These are phyloP conservation scores for Chrosomus eos DNA, from an alignment of 2,797 vertebrate species.

Conservation along the genomic window DNA sequence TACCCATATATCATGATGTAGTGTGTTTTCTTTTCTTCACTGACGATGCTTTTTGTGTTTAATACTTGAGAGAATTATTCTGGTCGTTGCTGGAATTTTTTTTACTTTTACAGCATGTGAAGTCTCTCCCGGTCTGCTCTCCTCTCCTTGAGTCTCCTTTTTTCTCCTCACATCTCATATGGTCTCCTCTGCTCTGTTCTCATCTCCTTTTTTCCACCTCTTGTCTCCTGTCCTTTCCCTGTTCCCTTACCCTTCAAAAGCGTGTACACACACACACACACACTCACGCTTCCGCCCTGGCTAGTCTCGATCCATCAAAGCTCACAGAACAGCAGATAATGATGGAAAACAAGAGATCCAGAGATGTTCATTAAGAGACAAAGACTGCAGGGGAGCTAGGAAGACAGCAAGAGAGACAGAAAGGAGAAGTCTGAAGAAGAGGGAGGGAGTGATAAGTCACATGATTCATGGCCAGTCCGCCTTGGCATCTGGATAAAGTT, in stretches of 20 bases:
- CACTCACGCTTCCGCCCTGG: neutral
- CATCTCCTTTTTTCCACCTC: neutral
- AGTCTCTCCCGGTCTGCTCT: neutral
- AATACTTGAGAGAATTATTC: neutral
- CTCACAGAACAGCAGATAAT: neutral
- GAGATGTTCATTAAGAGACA: neutral
- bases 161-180: neutral
- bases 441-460: slow-evolving; percentile 51
- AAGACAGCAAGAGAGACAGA: neutral
- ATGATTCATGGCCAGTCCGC: slow-evolving; percentile 56
- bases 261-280: too few species aligned
- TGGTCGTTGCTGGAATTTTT: neutral
- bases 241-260: neutral
- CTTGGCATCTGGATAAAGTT: slow-evolving; percentile 61
- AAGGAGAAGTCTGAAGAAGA: slow-evolving; percentile 4
- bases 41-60: neutral
- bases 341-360: neutral
- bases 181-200: neutral
- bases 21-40: slow-evolving; percentile 12
- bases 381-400: neutral
- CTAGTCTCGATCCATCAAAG: neutral
- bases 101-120: neutral
- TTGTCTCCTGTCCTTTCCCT: neutral
- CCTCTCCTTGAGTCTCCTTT: neutral
- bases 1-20: slow-evolving; percentile 13